Evolutionary conservation across 2,888 invertebrate genomes (phyloP), one percentile per base, ranked within the genome.

Genomic region (Minunthozetes semirufus): DNA sequence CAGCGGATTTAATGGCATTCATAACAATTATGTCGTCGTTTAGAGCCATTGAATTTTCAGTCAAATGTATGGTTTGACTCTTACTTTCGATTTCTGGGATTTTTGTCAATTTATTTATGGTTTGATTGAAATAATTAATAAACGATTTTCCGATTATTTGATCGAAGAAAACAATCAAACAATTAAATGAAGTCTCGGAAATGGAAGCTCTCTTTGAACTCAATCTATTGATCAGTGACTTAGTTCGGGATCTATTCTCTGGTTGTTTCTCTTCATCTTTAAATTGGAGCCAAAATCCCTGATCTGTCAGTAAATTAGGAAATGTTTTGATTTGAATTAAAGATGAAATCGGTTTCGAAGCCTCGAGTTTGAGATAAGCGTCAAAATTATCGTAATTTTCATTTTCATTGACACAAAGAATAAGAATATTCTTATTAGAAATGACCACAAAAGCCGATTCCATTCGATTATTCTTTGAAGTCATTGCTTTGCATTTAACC

Each of bases 221-320:
- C 9, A 66, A 66, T 19, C 66, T 66, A 66, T 38, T 66, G 38
- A 66, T 29, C 25, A 66, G 17, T 66, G 66, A 66, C 11, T 38
- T 66, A 4, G 66, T 33, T 4, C 29, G 25, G 1, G 38, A 38
- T 6, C 17, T 38, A 1, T n/a, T 25, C 19, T 66, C 66, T 2
- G 4, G 4, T 38, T 66, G 27, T 66, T 66, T 66, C 3, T 38
- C 38, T 6, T 66, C 38, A 1, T 66, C 38, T 66, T 27, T 46
- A 38, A 48, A 74, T 42, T 74, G 70, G 11, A 74, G 15, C 74
- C 74, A 74, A 72, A 53, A 74, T 25, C 70, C 74, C 17, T 70
- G 74, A 50, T 74, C 50, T 25, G 68, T 53, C 48, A 74, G 17
- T 13, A 70, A n/a, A 17, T 42, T 50, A 15, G 74, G 74, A 42